phyloP scores from a whole-genome alignment of 2,797 vertebrate genomes.

The Cyprinella venusta region DNA sequence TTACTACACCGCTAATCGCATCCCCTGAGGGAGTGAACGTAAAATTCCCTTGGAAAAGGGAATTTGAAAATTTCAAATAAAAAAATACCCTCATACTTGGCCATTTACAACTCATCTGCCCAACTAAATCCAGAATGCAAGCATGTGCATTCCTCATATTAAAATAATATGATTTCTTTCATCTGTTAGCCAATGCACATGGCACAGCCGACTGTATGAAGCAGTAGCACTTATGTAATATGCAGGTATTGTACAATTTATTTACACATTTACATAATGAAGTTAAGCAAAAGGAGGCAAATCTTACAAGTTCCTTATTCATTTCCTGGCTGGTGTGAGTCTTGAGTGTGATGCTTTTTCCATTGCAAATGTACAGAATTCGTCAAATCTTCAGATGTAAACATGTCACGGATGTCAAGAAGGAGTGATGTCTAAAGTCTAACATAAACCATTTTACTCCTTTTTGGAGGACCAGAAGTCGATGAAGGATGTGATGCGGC shows the following conservation, averaged over 20 bases:
- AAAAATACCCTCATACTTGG: slow-evolving; percentile 5
- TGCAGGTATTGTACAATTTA: slow-evolving; percentile 73
- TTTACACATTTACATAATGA: slow-evolving; percentile 80
- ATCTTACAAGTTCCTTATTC: background rate
- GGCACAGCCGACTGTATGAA: slow-evolving; percentile 70
- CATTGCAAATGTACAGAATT: background rate
- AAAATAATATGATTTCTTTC: slow-evolving; percentile 12
- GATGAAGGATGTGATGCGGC: background rate
- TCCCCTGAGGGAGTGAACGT: slow-evolving; percentile 44
- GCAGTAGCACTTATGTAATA: slow-evolving; percentile 64
- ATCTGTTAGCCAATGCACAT: slow-evolving; percentile 24
- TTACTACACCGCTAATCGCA: slow-evolving; percentile 7
- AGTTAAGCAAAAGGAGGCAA: background rate
- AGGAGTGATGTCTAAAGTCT: slow-evolving; percentile 21
- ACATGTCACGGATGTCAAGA: background rate
- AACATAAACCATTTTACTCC: background rate
- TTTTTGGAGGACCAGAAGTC: background rate
- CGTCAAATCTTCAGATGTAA: slow-evolving; percentile 14
- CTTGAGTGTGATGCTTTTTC: background rate
- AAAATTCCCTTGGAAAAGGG: slow-evolving; percentile 24
- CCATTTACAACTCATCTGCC: slow-evolving; percentile 17
- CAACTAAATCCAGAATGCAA: slow-evolving; percentile 14
- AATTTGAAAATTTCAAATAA: background rate
- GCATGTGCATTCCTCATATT: slow-evolving; percentile 1
- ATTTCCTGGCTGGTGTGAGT: background rate